Evolutionary conservation across 2,797 vertebrate genomes (phyloP), one percentile per base, ranked within the genome.

Genomic region (Lacerta viridis): DNA sequence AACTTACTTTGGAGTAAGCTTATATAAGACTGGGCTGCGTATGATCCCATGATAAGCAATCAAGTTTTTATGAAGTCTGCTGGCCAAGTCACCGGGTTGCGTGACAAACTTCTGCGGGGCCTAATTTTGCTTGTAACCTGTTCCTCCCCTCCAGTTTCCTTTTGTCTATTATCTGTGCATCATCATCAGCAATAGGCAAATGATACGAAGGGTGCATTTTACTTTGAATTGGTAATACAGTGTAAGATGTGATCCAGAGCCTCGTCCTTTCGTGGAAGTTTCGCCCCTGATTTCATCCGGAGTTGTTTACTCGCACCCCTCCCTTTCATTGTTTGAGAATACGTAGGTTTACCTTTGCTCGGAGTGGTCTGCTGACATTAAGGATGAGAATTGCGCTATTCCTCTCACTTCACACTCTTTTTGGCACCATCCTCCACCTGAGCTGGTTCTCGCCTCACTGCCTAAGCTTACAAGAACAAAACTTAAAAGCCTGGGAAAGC

Each of bases 121-220:
- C 88, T 83, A 76, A 25, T 55, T 6, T 20, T 68, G 89, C 27
- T 81, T 6, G 1, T 59, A 77, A 39, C 88, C 7, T 1, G 25
- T 86, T 18, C 85, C 83, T 77, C 59, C 7, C 83, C 91, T 71
- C 89, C 93, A 9, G 29, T 3, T 61, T 36, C 66, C 0, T 1
- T 80, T 92, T 78, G 46, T 46, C 29, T n/a, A 43, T 7, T 46
- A 74, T 55, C 18, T 74, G 9, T 39, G 27, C 23, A 84, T 5
- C 15, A 80, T 3, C 13, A n/a, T 29, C 17, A 10, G 18, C 18
- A 68, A 71, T 29, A 9, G 5, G 39, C 5, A 6, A 39, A 36
- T 46, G 23, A 7, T 94, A 95, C 74, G 80, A 88, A 91, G 90
- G 86, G 95, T 95, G 89, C 91, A 33, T 86, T 88, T 92, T 92